A percentile compares a stretch with the other conserved stretches of the same genome.
Evolutionary conservation across 2,797 vertebrate genomes (phyloP).

Genomic region (Pitangus sulphuratus): DNA sequence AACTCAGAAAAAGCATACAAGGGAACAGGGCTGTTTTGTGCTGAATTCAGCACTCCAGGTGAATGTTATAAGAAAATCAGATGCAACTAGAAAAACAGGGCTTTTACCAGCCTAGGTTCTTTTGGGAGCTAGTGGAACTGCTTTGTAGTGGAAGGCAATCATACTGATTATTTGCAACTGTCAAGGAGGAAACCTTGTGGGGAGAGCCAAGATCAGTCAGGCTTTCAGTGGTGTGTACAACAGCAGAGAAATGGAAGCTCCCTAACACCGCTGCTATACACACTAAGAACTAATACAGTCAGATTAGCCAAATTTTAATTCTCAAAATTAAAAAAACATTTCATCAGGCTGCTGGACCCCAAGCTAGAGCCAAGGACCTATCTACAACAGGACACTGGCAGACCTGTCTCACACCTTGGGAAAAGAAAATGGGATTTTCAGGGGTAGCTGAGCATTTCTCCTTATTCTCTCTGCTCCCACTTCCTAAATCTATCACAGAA

Average conservation of each 20-base stretch:
- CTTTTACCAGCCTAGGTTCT: background rate
- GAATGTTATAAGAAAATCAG: background rate
- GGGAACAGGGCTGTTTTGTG: background rate
- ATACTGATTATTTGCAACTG: background rate
- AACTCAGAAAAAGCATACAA: background rate
- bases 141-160: background rate
- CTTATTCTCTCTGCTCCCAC: rapidly evolving
- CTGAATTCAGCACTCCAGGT: background rate
- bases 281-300: background rate
- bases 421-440: background rate
- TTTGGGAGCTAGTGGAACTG: background rate
- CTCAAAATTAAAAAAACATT: background rate
- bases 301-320: background rate
- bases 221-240: background rate
- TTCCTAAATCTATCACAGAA: background rate
- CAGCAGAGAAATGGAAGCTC: background rate
- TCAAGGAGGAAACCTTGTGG: background rate
- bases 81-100: background rate
- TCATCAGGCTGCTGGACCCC: background rate
- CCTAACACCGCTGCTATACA: background rate
- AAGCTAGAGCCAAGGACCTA: background rate
- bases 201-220: background rate
- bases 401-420: background rate
- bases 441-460: background rate
- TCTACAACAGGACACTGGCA: background rate